These are phyloP conservation scores for Xestia sexstrigata DNA, from an alignment of 2,888 invertebrate genomes.

Conservation along the genomic window DNA sequence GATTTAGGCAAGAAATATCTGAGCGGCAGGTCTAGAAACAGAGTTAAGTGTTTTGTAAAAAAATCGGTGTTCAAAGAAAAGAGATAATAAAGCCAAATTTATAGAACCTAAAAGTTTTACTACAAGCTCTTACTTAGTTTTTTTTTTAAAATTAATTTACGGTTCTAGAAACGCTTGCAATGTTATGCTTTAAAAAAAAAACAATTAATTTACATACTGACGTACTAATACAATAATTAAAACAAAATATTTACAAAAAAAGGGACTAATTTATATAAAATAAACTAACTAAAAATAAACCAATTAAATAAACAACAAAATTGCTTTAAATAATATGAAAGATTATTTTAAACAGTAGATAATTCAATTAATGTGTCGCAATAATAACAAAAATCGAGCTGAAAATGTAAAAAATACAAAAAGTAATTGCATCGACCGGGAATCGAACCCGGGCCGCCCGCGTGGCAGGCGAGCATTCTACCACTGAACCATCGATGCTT, in stretches of 20 bases:
- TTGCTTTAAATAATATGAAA: background rate
- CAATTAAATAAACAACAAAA: background rate
- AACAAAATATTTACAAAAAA: too few species aligned
- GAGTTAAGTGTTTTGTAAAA: background rate
- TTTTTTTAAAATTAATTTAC: background rate
- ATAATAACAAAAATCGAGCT: background rate
- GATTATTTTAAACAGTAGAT: background rate
- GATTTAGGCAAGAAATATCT: slow-evolving; percentile 5
- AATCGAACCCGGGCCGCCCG: slow-evolving; percentile 90
- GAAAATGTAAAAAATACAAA: slow-evolving; percentile 51
- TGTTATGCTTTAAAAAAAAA: background rate
- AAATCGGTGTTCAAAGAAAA: background rate
- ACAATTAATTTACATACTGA: background rate
- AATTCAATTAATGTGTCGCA: background rate
- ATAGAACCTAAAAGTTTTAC: background rate
- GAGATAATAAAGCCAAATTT: background rate
- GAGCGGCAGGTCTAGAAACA: background rate
- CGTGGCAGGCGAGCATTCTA: slow-evolving; percentile 91
- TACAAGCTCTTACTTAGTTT: too few species aligned
- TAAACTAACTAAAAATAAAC: background rate
- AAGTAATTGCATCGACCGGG: slow-evolving; percentile 86
- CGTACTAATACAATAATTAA: too few species aligned
- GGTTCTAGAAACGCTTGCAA: background rate
- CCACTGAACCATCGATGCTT: slow-evolving; percentile 91
- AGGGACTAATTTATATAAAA: too few species aligned